These are phyloP conservation scores for Neodontobutis hainanensis DNA, from an alignment of 2,113 vertebrate genomes.

Conservation along the genomic window DNA sequence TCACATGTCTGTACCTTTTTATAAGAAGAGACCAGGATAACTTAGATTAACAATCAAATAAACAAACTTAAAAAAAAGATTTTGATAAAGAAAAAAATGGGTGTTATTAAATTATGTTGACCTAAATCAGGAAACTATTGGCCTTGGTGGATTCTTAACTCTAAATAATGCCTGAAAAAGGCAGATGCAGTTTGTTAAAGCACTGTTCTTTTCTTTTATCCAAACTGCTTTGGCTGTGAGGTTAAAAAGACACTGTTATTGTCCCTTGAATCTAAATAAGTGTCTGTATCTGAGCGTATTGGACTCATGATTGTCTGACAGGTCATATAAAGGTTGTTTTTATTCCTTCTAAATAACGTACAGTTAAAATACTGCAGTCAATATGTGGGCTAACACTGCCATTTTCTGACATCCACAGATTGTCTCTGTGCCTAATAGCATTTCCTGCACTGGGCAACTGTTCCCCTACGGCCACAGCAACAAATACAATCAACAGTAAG, in stretches of 20 bases:
- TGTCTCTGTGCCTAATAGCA: conserved; percentile 54
- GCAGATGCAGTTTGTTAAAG: too few relatives aligned
- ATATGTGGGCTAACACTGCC: conserved; percentile 38
- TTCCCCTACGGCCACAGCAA: conserved; percentile 50
- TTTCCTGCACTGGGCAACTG: conserved; percentile 51
- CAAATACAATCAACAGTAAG: conserved; percentile 54
- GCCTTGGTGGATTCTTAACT: too few relatives aligned
- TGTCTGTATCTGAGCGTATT: conserved; percentile 9
- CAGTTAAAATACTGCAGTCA: conserved; percentile 32
- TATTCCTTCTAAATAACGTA: conserved; percentile 29
- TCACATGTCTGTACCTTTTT: too few relatives aligned
- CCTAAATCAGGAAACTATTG: too few relatives aligned
- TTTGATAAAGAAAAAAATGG: too few relatives aligned
- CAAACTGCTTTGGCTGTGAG: too few relatives aligned
- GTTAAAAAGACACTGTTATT: neutral
- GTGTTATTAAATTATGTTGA: too few relatives aligned
- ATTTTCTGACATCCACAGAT: conserved; percentile 52
- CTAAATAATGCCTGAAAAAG: too few relatives aligned
- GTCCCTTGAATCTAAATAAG: conserved; percentile 24
- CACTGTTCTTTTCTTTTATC: too few relatives aligned
- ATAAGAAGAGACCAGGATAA: too few relatives aligned
- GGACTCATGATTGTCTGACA: conserved; percentile 18
- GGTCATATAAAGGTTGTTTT: conserved; percentile 35
- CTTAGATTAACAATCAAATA: too few relatives aligned
- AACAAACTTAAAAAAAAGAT: too few relatives aligned